Conservation (phyloP, 2,113 vertebrate species). For the Phyllostomus discolor region DNA sequence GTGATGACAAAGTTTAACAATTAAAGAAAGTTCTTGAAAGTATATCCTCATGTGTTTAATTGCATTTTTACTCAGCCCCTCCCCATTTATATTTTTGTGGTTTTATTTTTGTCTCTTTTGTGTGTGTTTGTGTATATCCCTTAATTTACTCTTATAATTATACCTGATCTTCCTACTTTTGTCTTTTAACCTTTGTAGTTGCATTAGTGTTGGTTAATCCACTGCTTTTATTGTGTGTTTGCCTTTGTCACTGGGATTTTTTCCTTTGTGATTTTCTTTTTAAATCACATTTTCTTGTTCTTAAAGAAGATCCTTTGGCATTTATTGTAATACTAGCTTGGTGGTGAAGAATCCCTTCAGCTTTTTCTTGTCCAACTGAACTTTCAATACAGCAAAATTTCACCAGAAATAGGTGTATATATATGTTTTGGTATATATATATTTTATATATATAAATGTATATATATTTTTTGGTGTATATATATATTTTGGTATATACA, state of each 20-base stretch:
- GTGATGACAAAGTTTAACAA: slow-evolving; percentile 38
- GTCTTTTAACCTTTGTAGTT: neutral
- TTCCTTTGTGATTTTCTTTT: neutral
- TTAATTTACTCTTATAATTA: too few relatives aligned
- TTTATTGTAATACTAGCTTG: neutral
- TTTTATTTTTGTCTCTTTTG: neutral
- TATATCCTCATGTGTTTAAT: slow-evolving; percentile 39
- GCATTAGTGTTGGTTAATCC: neutral
- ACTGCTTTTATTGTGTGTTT: neutral
- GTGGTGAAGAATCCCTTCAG: neutral
- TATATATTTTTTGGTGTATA: too few relatives aligned
- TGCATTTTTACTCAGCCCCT: neutral
- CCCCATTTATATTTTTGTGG: neutral
- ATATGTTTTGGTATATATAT: too few relatives aligned
- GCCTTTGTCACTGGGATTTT: neutral
- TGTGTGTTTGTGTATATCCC: neutral
- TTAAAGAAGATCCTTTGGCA: neutral
- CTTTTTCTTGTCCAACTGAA: neutral
- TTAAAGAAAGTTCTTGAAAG: slow-evolving; percentile 37
- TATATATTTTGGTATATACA: too few relatives aligned
- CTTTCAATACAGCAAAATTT: neutral
- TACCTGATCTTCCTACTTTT: too few relatives aligned
- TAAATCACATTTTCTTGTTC: neutral
- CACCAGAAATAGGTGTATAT: neutral
- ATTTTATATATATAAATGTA: too few relatives aligned